A percentile compares a stretch with the other conserved stretches of the same genome.
Evolutionary conservation across 64 coral and sea anemone genomes (phyloP).

Genomic region (Pocillopora damicornis): DNA sequence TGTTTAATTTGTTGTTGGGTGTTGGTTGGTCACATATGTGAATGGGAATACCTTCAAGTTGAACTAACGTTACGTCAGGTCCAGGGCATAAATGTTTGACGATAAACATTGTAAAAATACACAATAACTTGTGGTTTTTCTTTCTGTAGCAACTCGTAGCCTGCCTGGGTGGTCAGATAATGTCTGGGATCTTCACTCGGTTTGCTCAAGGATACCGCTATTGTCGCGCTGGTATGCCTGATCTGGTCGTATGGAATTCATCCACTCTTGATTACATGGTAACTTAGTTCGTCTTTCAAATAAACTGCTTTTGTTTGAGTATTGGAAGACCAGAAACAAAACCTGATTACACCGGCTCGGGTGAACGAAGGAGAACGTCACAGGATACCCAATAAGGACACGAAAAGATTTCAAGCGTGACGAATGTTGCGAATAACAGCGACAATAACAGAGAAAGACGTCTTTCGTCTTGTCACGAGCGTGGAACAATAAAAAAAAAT

Average conservation of each 20-base stretch:
- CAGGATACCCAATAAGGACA: too few species aligned
- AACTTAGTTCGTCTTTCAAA: background rate
- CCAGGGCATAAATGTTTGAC: background rate
- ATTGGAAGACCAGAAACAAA: background rate
- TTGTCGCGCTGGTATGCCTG: constrained; percentile 78
- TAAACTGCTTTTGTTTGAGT: too few species aligned
- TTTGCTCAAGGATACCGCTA: constrained; percentile 87
- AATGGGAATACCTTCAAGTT: too few species aligned
- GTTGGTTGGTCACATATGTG: too few species aligned
- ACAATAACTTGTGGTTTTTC: background rate
- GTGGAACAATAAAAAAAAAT: too few species aligned
- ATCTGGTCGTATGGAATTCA: constrained; percentile 97
- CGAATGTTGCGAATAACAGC: too few species aligned
- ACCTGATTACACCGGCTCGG: background rate
- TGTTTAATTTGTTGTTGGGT: too few species aligned
- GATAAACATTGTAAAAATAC: background rate
- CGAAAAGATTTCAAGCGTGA: too few species aligned
- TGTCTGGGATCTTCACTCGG: constrained; percentile 74
- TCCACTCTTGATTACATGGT: constrained; percentile 72
- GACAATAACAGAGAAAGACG: too few species aligned
- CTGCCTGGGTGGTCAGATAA: constrained; percentile 71
- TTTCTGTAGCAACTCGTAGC: constrained; percentile 72
- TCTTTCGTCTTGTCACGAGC: too few species aligned
- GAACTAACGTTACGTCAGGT: too few species aligned
- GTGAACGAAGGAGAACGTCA: too few species aligned